A percentile compares a stretch with the other conserved stretches of the same genome.
phyloP scores from a whole-genome alignment of 2,888 invertebrate genomes.

The Tetramorium bicarinatum region DNA sequence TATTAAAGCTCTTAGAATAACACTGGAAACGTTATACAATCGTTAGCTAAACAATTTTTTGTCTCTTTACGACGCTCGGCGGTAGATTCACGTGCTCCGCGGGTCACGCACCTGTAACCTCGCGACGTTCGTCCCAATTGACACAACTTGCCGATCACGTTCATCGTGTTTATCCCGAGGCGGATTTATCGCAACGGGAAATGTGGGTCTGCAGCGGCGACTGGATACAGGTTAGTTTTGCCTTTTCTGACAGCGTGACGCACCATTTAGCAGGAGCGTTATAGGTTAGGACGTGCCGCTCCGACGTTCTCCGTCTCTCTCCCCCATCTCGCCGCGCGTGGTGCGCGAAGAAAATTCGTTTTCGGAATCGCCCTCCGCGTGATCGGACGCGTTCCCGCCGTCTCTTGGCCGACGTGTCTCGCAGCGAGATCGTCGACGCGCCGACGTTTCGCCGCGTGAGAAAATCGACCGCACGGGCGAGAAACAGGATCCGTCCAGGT shows the following conservation, averaged over 20 bases:
- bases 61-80: not conserved
- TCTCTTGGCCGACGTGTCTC: not conserved
- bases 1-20: not conserved
- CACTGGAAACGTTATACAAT: not conserved
- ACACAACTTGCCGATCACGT: slow-evolving; percentile 25
- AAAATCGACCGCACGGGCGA: not conserved
- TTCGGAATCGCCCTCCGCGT: not conserved
- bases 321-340: not conserved
- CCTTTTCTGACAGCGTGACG: not conserved
- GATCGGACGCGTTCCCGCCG: too few relatives aligned
- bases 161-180: slow-evolving; percentile 33
- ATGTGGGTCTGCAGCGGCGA: not conserved
- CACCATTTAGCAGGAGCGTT: not conserved
- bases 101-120: slow-evolving; percentile 50
- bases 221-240: not conserved
- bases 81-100: not conserved
- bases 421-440: not conserved
- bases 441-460: not conserved
- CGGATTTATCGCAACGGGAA: not conserved
- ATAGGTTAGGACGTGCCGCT: slow-evolving; percentile 13
- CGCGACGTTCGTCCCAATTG: slow-evolving; percentile 9
- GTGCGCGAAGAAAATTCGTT: not conserved
- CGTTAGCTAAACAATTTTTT: not conserved
- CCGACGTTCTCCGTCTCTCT: not conserved
- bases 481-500: not conserved